Evolutionary conservation across 2,113 vertebrate genomes (phyloP).

Genomic region (Morphnarchus princeps): DNA sequence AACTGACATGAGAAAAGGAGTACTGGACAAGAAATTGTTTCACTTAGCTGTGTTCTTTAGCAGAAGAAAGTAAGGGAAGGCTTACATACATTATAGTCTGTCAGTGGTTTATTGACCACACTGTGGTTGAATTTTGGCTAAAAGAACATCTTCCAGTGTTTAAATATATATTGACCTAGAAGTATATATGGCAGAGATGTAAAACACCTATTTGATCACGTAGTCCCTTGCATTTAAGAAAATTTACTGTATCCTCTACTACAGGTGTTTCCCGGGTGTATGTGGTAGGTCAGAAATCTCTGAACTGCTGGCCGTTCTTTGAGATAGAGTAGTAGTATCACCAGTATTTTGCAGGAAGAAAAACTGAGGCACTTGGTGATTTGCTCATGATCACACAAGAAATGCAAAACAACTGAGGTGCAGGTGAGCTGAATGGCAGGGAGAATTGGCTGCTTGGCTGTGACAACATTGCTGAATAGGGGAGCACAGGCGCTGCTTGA

Average conservation of each 20-base stretch:
- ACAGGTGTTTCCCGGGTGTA: background rate
- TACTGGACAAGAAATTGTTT: background rate
- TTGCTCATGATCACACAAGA: background rate
- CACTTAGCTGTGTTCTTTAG: background rate
- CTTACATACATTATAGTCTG: background rate
- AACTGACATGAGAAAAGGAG: background rate
- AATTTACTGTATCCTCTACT: background rate
- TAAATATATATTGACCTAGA: background rate
- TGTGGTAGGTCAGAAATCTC: background rate
- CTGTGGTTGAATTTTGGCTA: background rate
- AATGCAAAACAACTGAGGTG: background rate
- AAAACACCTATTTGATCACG: background rate
- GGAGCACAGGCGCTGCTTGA: background rate
- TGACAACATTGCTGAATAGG: background rate
- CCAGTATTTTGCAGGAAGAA: background rate
- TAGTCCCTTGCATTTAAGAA: background rate
- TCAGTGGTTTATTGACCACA: background rate
- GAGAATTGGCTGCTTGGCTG: background rate
- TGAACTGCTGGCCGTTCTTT: background rate
- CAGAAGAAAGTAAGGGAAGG: background rate
- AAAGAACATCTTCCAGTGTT: background rate
- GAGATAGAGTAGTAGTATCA: background rate
- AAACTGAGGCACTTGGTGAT: background rate
- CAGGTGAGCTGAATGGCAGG: background rate
- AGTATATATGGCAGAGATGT: background rate